Percentiles rank a stretch among this genome's conserved stretches.
Evolutionary conservation across 2,888 invertebrate species (phyloP).

Genomic region (Orchesella flavescens): DNA sequence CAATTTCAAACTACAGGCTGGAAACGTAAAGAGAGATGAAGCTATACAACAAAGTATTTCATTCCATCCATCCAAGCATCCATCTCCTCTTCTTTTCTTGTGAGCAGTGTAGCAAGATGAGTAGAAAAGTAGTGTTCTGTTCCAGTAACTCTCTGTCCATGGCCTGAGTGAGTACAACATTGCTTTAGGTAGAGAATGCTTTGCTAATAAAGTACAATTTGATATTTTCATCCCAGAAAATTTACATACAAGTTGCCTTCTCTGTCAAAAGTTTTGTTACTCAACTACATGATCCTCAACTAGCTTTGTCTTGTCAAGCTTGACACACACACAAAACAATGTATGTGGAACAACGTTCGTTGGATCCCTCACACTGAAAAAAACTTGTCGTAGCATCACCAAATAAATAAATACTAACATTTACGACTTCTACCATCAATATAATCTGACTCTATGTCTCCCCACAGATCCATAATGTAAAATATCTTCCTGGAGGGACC

Average conservation of each 20-base stretch:
- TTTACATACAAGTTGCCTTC: constrained; percentile 48
- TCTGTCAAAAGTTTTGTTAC: constrained; percentile 7
- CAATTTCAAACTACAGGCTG: constrained; percentile 1
- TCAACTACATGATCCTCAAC: not conserved
- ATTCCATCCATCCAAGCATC: not conserved
- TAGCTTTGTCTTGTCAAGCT: not conserved
- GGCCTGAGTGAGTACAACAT: too few species aligned
- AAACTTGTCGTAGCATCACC: not conserved
- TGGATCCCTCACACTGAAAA: too few species aligned
- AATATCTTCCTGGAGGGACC: not conserved
- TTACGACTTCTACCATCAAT: not conserved
- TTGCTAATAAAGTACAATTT: constrained; percentile 41
- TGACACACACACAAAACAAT: not conserved
- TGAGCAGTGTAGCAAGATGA: not conserved
- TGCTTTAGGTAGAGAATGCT: not conserved
- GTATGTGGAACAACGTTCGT: too few species aligned
- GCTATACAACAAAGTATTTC: not conserved
- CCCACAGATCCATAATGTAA: not conserved
- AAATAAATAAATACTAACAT: constrained; percentile 4
- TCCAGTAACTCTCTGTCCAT: too few species aligned
- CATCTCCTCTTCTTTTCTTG: not conserved
- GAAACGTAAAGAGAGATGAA: not conserved
- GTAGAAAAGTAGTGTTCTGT: not conserved
- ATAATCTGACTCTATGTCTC: not conserved
- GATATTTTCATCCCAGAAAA: constrained; percentile 32